Percentiles rank a stretch among this genome's conserved stretches.
Evolutionary conservation across 2,888 invertebrate species (phyloP).

Genomic region (Aphelenchoides bicaudatus): DNA sequence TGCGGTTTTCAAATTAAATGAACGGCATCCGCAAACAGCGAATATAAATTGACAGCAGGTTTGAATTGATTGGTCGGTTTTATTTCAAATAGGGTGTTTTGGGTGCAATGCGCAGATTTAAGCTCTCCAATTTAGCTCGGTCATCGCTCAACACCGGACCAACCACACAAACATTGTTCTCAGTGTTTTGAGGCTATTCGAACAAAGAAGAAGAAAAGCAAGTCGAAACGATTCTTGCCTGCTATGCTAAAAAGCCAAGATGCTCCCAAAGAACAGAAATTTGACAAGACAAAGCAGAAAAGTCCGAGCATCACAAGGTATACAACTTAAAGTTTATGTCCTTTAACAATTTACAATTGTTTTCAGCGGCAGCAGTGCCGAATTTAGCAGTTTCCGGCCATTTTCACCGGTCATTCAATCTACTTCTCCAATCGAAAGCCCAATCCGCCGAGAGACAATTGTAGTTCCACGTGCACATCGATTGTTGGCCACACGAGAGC

Average conservation of each 20-base stretch:
- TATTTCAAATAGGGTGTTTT: background rate
- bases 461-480: conserved; percentile 22
- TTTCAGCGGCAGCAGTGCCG: too few relatives aligned
- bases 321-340: too few relatives aligned
- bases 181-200: background rate
- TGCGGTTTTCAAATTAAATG: too few relatives aligned
- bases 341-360: too few relatives aligned
- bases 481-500: conserved; percentile 17
- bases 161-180: conserved; percentile 1
- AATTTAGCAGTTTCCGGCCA: too few relatives aligned
- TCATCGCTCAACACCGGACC: conserved; percentile 10
- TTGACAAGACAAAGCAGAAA: too few relatives aligned
- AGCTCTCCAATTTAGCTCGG: conserved; percentile 6
- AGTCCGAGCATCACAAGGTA: too few relatives aligned
- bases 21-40: too few relatives aligned
- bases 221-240: too few relatives aligned
- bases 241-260: too few relatives aligned
- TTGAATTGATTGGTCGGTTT: background rate
- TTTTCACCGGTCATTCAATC: conserved; percentile 7
- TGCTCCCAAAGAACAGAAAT: too few relatives aligned
- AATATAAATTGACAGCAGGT: background rate
- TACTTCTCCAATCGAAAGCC: background rate
- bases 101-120: background rate
- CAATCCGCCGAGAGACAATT: conserved; percentile 9
- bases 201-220: too few relatives aligned